Base-by-base conservation (phyloP, 2,113 vertebrate species). In the Alethe diademata region DNA sequence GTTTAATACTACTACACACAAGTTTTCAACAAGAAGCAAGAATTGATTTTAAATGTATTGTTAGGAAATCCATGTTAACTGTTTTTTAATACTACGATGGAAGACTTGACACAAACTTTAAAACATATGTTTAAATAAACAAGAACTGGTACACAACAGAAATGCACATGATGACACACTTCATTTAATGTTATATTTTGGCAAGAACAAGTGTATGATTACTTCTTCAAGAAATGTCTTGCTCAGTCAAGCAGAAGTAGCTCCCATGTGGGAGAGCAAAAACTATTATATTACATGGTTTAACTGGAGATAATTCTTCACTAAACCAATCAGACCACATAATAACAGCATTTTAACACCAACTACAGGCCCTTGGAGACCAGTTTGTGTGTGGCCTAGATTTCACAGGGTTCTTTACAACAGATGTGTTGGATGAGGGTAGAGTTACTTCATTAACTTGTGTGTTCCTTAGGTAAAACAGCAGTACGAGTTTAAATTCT, bases 361-460 rank as follows among this genome's bases (percentile, higher is more conserved):
- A 96, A 92, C 93, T 94, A 95, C 80, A 96, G 96, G 87, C 80
- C 95, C 96, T 96, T 67, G 75, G 96, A 97, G 96, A 95, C 91
- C 86, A 83, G 95, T 93, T 92, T 96, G 97, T 98, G 97, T 98
- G 98, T 98, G 98, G 98, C 95, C 98, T 86, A 80, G 86, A 93
- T 97, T 97, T 97, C 97, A 96, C 31, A 94, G 92, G 90, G 85
- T 97, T 94, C 93, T 96, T 96, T 94, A 93, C 92, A 98, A 96
- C 97, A 98, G 97, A 97, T 98, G 97, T 96, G 90, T 91, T 95
- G 97, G 96, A 96, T 83, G 93, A 96, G 94, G 94, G 90, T 97
- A 97, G 88, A 93, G 96, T 97, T 98, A 98, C 97, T 94, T 88
- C 93, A 91, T 91, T 94, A 95, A 95, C 93, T 95, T 96, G 71